Evolutionary conservation across 1,140 invertebrate species (phyloP), one percentile per base, ranked within the genome.

Genomic region (Calycopis cecrops): DNA sequence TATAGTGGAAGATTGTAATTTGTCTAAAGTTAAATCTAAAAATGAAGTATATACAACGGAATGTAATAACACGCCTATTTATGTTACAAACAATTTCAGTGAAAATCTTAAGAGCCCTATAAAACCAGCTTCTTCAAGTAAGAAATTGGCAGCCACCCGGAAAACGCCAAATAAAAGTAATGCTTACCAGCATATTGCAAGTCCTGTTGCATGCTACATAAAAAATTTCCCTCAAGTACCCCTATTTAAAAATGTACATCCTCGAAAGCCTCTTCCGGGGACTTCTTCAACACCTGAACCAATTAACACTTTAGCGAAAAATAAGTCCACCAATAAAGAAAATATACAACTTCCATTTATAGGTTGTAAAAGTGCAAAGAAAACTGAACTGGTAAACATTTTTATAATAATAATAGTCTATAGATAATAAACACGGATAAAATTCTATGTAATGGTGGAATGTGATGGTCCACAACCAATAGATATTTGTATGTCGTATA

Each of bases 141-240:
- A 65, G 47, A 79, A 74, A 59, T 47, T 61, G 52, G 47, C 53
- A 48, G 21, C 69, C 48, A 11, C 65, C 33, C 72, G 69, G 40
- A 76, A 68, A 58, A 72, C 68, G 35, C 63, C 69, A 14, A 52
- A 33, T 8, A 75, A 63, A 60, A 50, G 33, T 35, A 76, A 75
- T 63, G 57, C 52, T 17, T 81, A 68, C 60, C 59, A 81, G 50
- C 69, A 83, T 35, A 71, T 83, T 11, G 67, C 61, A 17, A 83
- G 79, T 62, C 79, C 79, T 50, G 62, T 83, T 17, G 79, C 79
- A 21, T 67, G 69, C 42, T 79, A 83, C 49, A 83, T 83, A 12
- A 77, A 75, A 35, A 69, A 76, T 11, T 62, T 69, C 40, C 77
- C 79, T 4, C 68, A 73, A 63, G 71, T 70, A 11, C 74, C 77